These are phyloP conservation scores for Octopus sinensis DNA, from an alignment of 1,140 invertebrate genomes.

Conservation along the genomic window DNA sequence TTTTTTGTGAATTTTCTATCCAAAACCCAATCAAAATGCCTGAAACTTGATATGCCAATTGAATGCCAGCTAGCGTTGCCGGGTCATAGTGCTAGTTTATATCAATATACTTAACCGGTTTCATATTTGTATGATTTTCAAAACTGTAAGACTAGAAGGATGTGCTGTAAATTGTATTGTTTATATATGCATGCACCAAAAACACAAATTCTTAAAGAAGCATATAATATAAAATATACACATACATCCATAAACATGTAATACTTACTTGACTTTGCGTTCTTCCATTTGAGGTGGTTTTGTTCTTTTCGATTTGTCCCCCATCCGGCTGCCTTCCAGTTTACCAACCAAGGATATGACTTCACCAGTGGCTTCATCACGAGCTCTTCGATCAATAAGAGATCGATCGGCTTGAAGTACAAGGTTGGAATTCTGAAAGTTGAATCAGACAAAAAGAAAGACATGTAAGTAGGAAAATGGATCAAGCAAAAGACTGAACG, in stretches of 20 bases:
- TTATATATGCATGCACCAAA: too few species aligned
- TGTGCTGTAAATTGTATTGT: too few species aligned
- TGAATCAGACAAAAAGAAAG: slow-evolving; percentile 26
- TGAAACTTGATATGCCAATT: too few species aligned
- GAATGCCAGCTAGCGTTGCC: too few species aligned
- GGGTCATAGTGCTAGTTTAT: too few species aligned
- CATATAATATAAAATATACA: neutral
- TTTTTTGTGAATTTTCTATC: too few species aligned
- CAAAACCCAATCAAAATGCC: too few species aligned
- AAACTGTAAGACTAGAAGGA: too few species aligned
- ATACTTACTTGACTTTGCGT: slow-evolving; percentile 80
- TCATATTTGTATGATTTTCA: too few species aligned
- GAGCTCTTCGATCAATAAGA: slow-evolving; percentile 89
- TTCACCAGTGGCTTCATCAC: slow-evolving; percentile 99
- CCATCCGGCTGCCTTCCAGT: slow-evolving; percentile 90
- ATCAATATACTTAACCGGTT: too few species aligned
- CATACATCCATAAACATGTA: neutral
- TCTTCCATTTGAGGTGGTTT: slow-evolving; percentile 70
- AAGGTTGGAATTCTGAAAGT: slow-evolving; percentile 94
- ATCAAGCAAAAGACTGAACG: neutral
- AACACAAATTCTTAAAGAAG: neutral
- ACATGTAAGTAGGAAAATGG: neutral
- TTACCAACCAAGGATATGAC: slow-evolving; percentile 93
- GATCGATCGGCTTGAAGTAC: slow-evolving; percentile 98
- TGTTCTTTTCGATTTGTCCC: slow-evolving; percentile 79